Base-by-base conservation (phyloP, 2,888 invertebrate genomes). In the Hyposoter didymator region DNA sequence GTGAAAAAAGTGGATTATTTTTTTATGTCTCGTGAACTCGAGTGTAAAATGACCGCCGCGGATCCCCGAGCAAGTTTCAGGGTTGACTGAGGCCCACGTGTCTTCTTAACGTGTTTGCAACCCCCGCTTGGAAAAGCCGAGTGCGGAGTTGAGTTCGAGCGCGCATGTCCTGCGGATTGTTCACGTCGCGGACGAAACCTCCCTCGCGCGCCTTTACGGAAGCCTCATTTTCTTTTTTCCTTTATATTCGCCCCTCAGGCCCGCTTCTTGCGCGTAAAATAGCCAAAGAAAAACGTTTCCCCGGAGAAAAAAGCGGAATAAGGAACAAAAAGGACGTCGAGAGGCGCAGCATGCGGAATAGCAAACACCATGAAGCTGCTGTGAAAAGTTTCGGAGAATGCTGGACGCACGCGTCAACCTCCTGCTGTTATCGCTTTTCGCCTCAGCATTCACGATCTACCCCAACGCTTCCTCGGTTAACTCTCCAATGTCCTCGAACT, bases 41-140 rank as follows among this genome's bases (percentile, higher is more conserved):
- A 52, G 59, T 35, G 43, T 5, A 55, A 59, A 47, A 22, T 45
- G 55, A 73, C 72, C 67, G 72, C 32, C 10, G 28, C 66, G 88
- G 89, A 85, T 89, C 90, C 90, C 90, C 88, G 89, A 90, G 89
- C 88, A 88, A 88, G 91, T 88, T 88, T 90, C 90, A 90, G 90
- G 89, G 89, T 90, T 81, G 89, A 92, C 92, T 92, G 91, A 87
- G 89, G 90, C 89, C 91, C 92, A 92, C 92, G 92, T 92, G 92
- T 88, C 90, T 89, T 88, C 88, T 89, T 84, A 72, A 87, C 87
- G 89, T 80, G 89, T 88, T 87, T 89, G 80, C 90, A 91, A 90
- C 89, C 91, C 91, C 90, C 82, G 62, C 67, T 55, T 67, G 66
- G 85, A 72, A 88, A 81, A 35, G 62, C 64, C 22, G 39, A 76